Evolutionary conservation across 2,888 invertebrate species (phyloP), one percentile per base, ranked within the genome.

Genomic region (Andrena fulva): DNA sequence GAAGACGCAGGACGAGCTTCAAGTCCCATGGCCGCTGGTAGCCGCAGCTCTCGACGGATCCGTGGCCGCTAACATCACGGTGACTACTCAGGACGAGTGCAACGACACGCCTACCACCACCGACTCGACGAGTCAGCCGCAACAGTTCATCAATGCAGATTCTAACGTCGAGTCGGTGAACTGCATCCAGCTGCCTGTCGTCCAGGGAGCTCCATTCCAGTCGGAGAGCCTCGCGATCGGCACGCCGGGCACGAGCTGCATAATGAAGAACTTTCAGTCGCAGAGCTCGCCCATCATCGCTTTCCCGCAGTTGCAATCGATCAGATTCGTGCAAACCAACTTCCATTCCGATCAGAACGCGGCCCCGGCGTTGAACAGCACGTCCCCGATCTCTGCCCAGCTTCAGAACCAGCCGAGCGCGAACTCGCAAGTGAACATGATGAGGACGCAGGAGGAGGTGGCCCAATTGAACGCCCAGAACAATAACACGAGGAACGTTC

Each of bases 1-100:
- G 52, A 82, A 92, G 90, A 85, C 95, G 94, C 95, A 95, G 91
- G 96, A 96, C 91, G 96, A 96, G 88, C 91, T 96, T 69, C 96
- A 96, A 90, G 95, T 96, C 27, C 94, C 93, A n/a, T 93, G 93
- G 93, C 93, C 93, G 20, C 72, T 95, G 91, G 95, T 95, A n/a
- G 95, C 95, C 8, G 95, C 95, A n/a, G 95, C 95, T 50, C 89
- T 95, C 29, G 95, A 94, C 81, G 93, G 91, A 54, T 91, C 94
- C 5, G 94, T 94, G 2, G 91, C 92, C 16, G 92, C 92, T 10
- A 93, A 93, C 64, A 92, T 92, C 33, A 91, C 93, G 0, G 92
- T 92, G 1, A 90, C 92, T 1, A 92, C 92, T 6, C 92, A 92
- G 72, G 92, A 92, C 20, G 92, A 93, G 64, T 92, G 92, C 77